Base-by-base conservation (phyloP, 92 coral and sea anemone species). In the Parazoanthus atlanticus region DNA sequence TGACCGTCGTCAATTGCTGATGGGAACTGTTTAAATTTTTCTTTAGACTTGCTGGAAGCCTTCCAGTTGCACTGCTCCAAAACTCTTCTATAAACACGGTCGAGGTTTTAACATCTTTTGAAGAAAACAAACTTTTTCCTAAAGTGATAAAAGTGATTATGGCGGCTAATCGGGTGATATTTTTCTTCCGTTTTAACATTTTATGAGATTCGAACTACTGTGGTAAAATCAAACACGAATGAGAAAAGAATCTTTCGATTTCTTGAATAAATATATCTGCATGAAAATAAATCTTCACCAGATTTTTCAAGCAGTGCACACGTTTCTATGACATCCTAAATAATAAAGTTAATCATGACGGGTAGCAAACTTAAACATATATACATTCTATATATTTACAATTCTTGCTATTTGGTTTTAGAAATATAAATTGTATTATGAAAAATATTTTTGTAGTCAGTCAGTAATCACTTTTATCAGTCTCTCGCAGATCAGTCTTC, bases 41-140 rank as follows among this genome's bases (percentile, higher is more conserved):
- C 40, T 84, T 69, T 64, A 91, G 96, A 91, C 82, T 34, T 8
- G 16, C 10, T 38, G 32, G 34, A 25, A 82, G 19, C 8, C 21
- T 40, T 64, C 21, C 61, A 23, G 21, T 26, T 58, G 25, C 21
- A 34, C 54, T 64, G 8, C 3, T 23, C 29, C 86, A 19, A 65
- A 34, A 26, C 2, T 7, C 65, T 17, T 54, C 69, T 28, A 25
- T 36, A 36, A 36, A 79, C 21, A 29, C 0, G 12, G 41, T 32
- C 30, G 72, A 52, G 13, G 12, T 79, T 49, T 21, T 49, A 29
- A 49, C n/a, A 47, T 28, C 19, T 36, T 8, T 52, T 30, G 28
- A 54, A 54, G 28, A 3, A 21, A 56, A 54, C 21, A 80, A 54
- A 30, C 13, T 54, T 31, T 15, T 8, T 28, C n/a, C 64, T 7